Evolutionary conservation across 2,797 vertebrate genomes (phyloP).

Genomic region (Denticeps clupeoides): DNA sequence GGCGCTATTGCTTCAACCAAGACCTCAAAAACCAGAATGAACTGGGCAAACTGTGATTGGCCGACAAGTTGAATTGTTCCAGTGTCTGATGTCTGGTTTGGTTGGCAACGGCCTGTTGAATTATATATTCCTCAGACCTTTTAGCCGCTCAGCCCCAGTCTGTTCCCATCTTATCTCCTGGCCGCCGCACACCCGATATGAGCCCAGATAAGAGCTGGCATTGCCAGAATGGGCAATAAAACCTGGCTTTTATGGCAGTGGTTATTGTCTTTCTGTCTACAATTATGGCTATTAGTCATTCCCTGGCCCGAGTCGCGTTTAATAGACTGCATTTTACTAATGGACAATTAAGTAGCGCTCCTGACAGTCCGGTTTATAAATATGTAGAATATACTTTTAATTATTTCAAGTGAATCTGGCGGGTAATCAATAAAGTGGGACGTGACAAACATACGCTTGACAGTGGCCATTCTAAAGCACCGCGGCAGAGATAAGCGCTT

Average conservation of each 20-base stretch:
- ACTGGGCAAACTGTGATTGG: too few species aligned
- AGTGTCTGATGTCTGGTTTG: too few species aligned
- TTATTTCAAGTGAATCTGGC: constrained; percentile 73
- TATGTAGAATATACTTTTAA: constrained; percentile 76
- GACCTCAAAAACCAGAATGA: too few species aligned
- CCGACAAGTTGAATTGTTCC: too few species aligned
- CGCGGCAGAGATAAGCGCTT: constrained; percentile 64
- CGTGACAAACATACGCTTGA: constrained; percentile 63
- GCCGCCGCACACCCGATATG: constrained; percentile 20
- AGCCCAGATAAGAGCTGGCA: constrained; percentile 39
- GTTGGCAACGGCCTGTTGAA: too few species aligned
- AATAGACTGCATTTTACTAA: constrained; percentile 62
- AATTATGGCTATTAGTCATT: constrained; percentile 51
- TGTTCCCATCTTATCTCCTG: constrained; percentile 29
- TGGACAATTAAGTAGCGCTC: constrained; percentile 61
- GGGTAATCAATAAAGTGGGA: constrained; percentile 64
- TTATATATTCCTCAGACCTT: too few species aligned
- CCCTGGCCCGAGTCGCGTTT: constrained; percentile 36
- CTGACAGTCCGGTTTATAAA: constrained; percentile 69
- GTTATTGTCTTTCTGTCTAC: constrained; percentile 64
- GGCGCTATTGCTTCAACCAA: too few species aligned
- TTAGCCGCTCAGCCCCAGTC: neutral
- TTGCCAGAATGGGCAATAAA: constrained; percentile 45
- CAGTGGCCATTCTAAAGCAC: constrained; percentile 54
- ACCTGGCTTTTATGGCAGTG: constrained; percentile 47